These are phyloP conservation scores for Hestina assimilis DNA, from an alignment of 1,140 invertebrate species.

Conservation along the genomic window DNA sequence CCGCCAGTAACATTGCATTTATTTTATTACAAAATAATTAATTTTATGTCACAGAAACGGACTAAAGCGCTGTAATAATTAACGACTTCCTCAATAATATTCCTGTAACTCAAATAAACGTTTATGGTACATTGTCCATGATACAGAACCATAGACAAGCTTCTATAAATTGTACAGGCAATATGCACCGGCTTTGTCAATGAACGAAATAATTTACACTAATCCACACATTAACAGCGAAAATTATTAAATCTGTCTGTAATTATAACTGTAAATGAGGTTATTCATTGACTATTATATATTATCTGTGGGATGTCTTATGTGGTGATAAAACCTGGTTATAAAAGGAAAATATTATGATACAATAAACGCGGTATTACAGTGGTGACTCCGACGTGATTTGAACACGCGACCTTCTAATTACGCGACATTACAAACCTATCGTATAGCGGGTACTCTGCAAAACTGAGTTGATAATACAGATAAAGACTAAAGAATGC, in stretches of 20 bases:
- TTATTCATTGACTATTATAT: conserved; percentile 12
- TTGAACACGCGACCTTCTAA: too few species aligned
- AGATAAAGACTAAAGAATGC: too few species aligned
- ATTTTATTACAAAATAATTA: too few species aligned
- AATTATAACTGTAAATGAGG: conserved; percentile 12
- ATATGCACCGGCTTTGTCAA: background rate
- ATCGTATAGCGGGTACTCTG: too few species aligned
- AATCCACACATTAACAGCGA: background rate
- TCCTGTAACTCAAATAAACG: background rate
- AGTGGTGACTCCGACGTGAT: too few species aligned
- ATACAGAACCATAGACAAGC: background rate
- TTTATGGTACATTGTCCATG: background rate
- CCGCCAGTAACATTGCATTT: too few species aligned
- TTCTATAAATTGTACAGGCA: background rate
- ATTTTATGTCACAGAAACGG: background rate
- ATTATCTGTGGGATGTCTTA: background rate
- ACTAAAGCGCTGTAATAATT: background rate
- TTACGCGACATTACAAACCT: too few species aligned
- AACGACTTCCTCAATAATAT: background rate
- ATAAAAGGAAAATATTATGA: too few species aligned
- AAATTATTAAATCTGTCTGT: conserved; percentile 1
- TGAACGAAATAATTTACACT: background rate
- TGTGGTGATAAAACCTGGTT: background rate
- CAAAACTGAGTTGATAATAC: too few species aligned
- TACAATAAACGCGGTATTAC: too few species aligned